Conservation (phyloP, 1,140 invertebrate genomes). For the Drosophila mojavensis region DNA sequence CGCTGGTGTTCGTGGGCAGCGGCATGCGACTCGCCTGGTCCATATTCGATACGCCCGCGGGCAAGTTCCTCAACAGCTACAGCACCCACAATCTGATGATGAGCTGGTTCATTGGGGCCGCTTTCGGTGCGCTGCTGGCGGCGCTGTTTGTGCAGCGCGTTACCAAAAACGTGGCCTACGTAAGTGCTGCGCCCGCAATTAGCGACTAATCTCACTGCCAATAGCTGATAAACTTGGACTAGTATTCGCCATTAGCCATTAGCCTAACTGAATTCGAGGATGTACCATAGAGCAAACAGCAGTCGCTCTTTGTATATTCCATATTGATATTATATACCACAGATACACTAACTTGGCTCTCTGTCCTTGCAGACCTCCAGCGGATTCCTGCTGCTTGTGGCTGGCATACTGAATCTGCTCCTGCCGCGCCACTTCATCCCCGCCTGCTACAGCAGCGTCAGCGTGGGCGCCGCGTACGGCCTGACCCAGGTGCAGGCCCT, state of each 20-base stretch:
- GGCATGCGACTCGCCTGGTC: slow-evolving; percentile 74
- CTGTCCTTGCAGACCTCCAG: slow-evolving; percentile 56
- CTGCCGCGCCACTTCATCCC: slow-evolving; percentile 56
- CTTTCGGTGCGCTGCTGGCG: slow-evolving; percentile 61
- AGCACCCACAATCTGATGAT: slow-evolving; percentile 71
- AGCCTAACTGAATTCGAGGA: slow-evolving; percentile 12
- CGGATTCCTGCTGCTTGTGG: slow-evolving; percentile 60
- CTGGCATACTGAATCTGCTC: slow-evolving; percentile 56
- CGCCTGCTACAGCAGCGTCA: slow-evolving; percentile 70
- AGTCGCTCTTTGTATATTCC: not conserved
- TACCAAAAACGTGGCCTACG: slow-evolving; percentile 78
- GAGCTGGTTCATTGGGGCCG: slow-evolving; percentile 73
- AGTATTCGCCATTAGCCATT: slow-evolving; percentile 42
- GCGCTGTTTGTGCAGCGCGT: slow-evolving; percentile 69
- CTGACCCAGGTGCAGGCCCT: slow-evolving; percentile 66
- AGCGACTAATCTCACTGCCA: slow-evolving; percentile 39
- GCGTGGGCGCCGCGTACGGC: slow-evolving; percentile 65
- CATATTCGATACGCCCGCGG: slow-evolving; percentile 71
- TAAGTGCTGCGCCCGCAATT: slow-evolving; percentile 56
- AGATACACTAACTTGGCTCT: not conserved
- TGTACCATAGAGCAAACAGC: not conserved
- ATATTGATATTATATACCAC: not conserved
- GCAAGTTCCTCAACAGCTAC: slow-evolving; percentile 62
- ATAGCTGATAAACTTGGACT: slow-evolving; percentile 57
- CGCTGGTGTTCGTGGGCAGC: slow-evolving; percentile 66